Evolutionary conservation across 2,113 vertebrate species (phyloP).

Genomic region (Menidia beryllina): DNA sequence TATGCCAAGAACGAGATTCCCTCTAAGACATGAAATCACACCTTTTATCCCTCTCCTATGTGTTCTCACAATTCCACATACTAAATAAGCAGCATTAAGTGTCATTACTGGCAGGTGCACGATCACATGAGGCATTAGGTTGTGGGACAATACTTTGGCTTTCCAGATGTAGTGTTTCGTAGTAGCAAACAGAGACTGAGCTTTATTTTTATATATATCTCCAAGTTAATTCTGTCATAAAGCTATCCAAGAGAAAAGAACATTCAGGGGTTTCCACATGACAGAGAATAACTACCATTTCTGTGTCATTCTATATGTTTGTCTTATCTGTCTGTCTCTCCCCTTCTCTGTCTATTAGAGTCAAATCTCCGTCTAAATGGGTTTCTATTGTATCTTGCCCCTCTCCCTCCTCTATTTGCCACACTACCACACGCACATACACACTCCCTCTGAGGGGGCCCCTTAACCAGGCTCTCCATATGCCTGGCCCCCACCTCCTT

Average conservation of each 20-base stretch:
- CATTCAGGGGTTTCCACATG: conserved; percentile 15
- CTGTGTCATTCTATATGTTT: conserved; percentile 61
- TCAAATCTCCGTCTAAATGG: conserved; percentile 85
- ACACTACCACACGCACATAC: conserved; percentile 87
- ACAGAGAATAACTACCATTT: conserved; percentile 22
- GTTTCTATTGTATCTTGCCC: conserved; percentile 82
- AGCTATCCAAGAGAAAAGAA: neutral
- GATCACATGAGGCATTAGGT: neutral
- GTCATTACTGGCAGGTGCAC: conserved; percentile 14
- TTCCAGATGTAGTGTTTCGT: neutral
- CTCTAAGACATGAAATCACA: conserved; percentile 23
- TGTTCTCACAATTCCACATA: neutral
- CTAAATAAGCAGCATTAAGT: conserved; percentile 28
- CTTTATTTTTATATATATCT: conserved; percentile 1
- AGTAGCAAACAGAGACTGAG: neutral
- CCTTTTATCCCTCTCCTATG: conserved; percentile 6
- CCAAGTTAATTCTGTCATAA: neutral
- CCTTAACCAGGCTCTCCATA: conserved; percentile 99
- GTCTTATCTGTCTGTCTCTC: conserved; percentile 56
- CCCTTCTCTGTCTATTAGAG: conserved; percentile 78
- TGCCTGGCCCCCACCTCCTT: conserved; percentile 86
- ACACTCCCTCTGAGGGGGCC: conserved; percentile 89
- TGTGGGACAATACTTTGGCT: neutral
- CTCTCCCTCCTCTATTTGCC: conserved; percentile 81
- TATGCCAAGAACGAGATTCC: conserved; percentile 38